phyloP scores from a whole-genome alignment of 2,888 invertebrate species.

The Dynastes grantii region DNA sequence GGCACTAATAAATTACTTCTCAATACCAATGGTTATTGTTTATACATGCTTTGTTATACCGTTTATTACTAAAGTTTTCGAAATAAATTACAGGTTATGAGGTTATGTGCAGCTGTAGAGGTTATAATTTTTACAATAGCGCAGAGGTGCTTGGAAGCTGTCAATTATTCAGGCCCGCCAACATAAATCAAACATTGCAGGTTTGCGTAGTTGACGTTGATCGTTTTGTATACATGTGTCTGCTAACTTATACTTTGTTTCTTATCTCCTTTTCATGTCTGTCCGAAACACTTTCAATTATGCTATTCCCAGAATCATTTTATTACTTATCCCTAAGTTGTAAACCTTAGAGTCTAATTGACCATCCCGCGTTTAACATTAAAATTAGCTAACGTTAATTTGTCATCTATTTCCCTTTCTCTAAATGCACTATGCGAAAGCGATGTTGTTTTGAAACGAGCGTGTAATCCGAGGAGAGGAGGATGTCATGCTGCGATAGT shows the following conservation, averaged over 20 bases:
- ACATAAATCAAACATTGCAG: neutral
- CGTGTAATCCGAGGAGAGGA: constrained; percentile 17
- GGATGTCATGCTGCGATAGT: constrained; percentile 33
- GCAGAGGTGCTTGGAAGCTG: too few relatives aligned
- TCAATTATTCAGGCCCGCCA: neutral
- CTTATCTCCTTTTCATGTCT: neutral
- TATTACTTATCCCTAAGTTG: neutral
- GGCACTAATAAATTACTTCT: too few relatives aligned
- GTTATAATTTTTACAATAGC: too few relatives aligned
- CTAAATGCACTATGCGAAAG: neutral
- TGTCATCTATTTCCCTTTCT: constrained; percentile 31
- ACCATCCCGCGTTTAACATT: constrained; percentile 6
- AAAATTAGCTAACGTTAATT: constrained; percentile 20
- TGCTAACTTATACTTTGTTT: neutral
- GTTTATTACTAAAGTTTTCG: too few relatives aligned
- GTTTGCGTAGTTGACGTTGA: neutral
- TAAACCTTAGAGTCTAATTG: constrained; percentile 1
- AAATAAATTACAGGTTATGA: too few relatives aligned
- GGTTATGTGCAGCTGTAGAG: too few relatives aligned
- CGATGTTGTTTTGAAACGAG: too few relatives aligned
- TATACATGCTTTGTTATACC: too few relatives aligned
- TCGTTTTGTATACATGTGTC: too few relatives aligned
- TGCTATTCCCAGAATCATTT: too few relatives aligned
- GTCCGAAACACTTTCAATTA: neutral
- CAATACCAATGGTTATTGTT: too few relatives aligned